Conservation (phyloP, 2,888 invertebrate genomes). For the Apodemia duryi region DNA sequence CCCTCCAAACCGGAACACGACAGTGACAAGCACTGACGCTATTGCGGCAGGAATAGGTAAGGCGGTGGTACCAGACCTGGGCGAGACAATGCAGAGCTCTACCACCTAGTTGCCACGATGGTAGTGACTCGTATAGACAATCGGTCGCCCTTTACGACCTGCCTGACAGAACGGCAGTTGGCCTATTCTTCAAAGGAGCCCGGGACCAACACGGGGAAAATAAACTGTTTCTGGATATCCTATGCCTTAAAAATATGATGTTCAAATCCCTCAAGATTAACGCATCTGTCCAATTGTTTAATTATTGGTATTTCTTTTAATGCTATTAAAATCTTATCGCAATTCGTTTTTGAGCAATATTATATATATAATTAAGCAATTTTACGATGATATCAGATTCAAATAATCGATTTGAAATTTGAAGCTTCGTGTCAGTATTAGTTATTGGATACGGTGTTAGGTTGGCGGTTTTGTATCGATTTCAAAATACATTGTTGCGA, state of each 20-base stretch:
- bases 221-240: too few relatives aligned
- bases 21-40: too few relatives aligned
- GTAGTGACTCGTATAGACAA: too few relatives aligned
- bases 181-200: too few relatives aligned
- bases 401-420: constrained; percentile 10
- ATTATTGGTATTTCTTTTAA: neutral
- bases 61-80: too few relatives aligned
- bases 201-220: too few relatives aligned
- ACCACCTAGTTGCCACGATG: too few relatives aligned
- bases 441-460: constrained; percentile 7
- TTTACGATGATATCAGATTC: constrained; percentile 1
- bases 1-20: too few relatives aligned
- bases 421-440: neutral
- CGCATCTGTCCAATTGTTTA: constrained; percentile 5
- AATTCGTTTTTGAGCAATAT: neutral
- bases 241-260: neutral
- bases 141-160: too few relatives aligned
- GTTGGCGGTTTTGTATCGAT: constrained; percentile 1
- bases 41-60: too few relatives aligned
- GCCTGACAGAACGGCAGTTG: too few relatives aligned
- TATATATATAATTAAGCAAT: constrained; percentile 1
- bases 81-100: too few relatives aligned
- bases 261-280: neutral
- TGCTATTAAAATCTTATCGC: neutral
- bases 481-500: constrained; percentile 2